Base-by-base conservation (phyloP, 2,113 vertebrate genomes). In the Sylvilagus bachmani region DNA sequence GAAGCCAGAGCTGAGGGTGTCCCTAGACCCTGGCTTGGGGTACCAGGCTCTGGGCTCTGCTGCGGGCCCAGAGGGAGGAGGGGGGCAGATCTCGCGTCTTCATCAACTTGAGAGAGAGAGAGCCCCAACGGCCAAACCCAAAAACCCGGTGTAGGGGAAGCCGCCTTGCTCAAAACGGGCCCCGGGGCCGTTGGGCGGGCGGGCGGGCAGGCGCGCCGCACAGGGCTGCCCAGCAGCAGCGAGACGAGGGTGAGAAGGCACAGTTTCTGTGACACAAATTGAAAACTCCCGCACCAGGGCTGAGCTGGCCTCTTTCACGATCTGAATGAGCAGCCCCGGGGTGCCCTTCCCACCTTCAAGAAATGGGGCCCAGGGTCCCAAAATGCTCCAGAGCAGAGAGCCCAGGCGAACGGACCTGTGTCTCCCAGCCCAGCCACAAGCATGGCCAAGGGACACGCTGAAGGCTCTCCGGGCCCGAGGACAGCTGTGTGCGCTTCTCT, bases 191-290 rank as follows among this genome's bases (percentile, higher is more conserved):
- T 97, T 97, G 92, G 80, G 29, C 33, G 9, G 53, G 24, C 10
- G 10, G 78, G 44, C 81, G n/a, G 33, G 33, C 82, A 90, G 71
- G 92, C 91, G 93, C 95, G 92, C 93, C 74, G 44, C 17, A 86
- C 86, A 90, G 74, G 0, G 0, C 88, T 82, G 69, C 93, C 83
- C n/a, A 44, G 78, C 31, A 69, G 33, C 81, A 82, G 66, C 70
- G 10, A 36, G 74, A 78, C 64, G 58, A 10, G 33, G 36, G 31
- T 55, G 74, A 90, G 89, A 16, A 89, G 79, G 44, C 71, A 14
- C 10, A 49, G 95, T 97, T 97, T 97, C 97, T 96, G 29, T 97
- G 96, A 97, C 95, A 97, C 96, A 96, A 95, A 97, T 53, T 96
- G 97, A 97, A 95, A 97, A 96, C 27, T 44, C 22, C 62, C 17